Percentiles rank a stretch among this genome's conserved stretches.
These are phyloP conservation scores for Hemaris fuciformis DNA, from an alignment of 2,888 invertebrate species.

Conservation along the genomic window DNA sequence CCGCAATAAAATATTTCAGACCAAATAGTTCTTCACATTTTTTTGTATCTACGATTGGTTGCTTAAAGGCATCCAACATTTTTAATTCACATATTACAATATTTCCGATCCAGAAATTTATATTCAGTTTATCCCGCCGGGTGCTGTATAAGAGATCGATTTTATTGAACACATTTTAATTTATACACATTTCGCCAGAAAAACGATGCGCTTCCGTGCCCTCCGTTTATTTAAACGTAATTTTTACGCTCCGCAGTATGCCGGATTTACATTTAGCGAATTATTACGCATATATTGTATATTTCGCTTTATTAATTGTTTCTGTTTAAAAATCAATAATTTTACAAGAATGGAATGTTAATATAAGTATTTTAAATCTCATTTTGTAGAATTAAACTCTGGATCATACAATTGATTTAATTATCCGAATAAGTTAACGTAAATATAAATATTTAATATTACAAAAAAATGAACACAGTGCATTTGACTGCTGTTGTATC, in stretches of 20 bases:
- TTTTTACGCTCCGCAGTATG: not conserved
- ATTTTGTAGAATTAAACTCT: too few species aligned
- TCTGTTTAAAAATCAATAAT: too few species aligned
- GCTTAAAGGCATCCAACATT: not conserved
- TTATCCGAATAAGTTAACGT: too few species aligned
- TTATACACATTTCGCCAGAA: slow-evolving; percentile 8
- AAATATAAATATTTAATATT: too few species aligned
- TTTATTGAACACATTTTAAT: slow-evolving; percentile 4
- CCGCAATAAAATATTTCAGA: too few species aligned
- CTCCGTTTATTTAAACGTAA: not conserved
- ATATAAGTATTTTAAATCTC: too few species aligned
- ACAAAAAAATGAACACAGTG: too few species aligned
- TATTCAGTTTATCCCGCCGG: slow-evolving; percentile 29
- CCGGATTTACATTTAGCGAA: not conserved
- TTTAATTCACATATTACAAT: slow-evolving; percentile 35
- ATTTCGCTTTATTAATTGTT: too few species aligned
- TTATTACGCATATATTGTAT: not conserved
- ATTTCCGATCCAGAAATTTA: slow-evolving; percentile 65
- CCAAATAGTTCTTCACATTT: too few species aligned
- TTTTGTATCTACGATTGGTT: not conserved
- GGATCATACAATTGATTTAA: too few species aligned
- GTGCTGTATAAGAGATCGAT: slow-evolving; percentile 1
- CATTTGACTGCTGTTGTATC: too few species aligned
- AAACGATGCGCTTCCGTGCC: slow-evolving; percentile 3
- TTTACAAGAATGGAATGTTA: too few species aligned